Evolutionary conservation across 2,888 invertebrate genomes (phyloP).

Genomic region (Sipha maydis): DNA sequence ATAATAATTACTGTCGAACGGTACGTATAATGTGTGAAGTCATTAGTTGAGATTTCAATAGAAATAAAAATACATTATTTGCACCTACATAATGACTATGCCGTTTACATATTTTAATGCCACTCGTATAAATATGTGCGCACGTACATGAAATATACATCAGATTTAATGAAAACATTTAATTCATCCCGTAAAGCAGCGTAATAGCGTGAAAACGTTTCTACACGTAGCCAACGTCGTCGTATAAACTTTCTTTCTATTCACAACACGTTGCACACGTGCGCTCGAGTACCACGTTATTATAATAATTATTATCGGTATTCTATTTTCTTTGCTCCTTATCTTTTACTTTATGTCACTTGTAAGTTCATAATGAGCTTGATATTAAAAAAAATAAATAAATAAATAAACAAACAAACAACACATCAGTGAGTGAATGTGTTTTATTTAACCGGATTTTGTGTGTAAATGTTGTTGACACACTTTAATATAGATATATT

Average conservation of each 20-base stretch:
- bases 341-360: neutral
- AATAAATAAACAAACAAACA: neutral
- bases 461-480: constrained; percentile 26
- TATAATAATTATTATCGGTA: neutral
- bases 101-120: neutral
- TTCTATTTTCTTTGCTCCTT: neutral
- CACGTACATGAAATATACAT: neutral
- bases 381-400: neutral
- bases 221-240: neutral
- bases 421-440: neutral
- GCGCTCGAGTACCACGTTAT: neutral
- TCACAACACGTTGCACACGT: neutral
- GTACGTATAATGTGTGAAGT: too few species aligned
- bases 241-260: constrained; percentile 20
- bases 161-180: neutral
- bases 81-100: neutral
- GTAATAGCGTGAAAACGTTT: constrained; percentile 10
- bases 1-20: too few species aligned
- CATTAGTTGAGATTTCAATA: neutral
- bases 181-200: too few species aligned
- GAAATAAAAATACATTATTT: neutral
- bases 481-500: neutral
- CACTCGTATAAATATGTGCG: neutral
- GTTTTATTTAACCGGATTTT: constrained; percentile 38
- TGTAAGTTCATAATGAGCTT: neutral